Conservation (phyloP, 2,797 vertebrate species). For the Masticophis lateralis region DNA sequence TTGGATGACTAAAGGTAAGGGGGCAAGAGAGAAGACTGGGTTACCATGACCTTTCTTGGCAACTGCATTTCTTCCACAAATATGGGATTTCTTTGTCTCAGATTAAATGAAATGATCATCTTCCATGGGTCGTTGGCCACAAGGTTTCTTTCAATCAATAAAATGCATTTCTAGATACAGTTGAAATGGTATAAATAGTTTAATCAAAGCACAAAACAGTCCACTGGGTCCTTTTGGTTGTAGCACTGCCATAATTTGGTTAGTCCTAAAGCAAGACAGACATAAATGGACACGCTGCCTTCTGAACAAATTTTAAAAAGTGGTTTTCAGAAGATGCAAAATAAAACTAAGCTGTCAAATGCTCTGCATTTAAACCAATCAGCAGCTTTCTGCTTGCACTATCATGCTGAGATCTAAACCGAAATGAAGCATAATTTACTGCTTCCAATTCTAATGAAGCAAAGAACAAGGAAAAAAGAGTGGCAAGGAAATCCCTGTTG, state of each 20-base stretch:
- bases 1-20: not conserved
- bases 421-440: slow-evolving; percentile 27
- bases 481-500: not conserved
- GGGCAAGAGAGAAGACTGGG: not conserved
- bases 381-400: slow-evolving; percentile 32
- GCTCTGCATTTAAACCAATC: slow-evolving; percentile 35
- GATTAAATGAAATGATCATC: not conserved
- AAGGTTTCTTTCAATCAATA: not conserved
- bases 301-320: slow-evolving; percentile 34
- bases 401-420: slow-evolving; percentile 7
- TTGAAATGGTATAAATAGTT: not conserved
- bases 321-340: slow-evolving; percentile 48
- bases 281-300: slow-evolving; percentile 43
- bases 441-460: slow-evolving; percentile 17
- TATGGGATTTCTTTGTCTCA: not conserved
- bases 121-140: not conserved
- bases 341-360: slow-evolving; percentile 39
- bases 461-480: not conserved
- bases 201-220: not conserved
- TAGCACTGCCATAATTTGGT: not conserved
- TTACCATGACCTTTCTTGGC: not conserved
- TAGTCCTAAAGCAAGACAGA: slow-evolving; percentile 33
- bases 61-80: not conserved
- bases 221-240: not conserved
- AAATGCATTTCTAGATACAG: not conserved